phyloP scores from a whole-genome alignment of 2,113 vertebrate species.

The Psittacula cyanocephala region DNA sequence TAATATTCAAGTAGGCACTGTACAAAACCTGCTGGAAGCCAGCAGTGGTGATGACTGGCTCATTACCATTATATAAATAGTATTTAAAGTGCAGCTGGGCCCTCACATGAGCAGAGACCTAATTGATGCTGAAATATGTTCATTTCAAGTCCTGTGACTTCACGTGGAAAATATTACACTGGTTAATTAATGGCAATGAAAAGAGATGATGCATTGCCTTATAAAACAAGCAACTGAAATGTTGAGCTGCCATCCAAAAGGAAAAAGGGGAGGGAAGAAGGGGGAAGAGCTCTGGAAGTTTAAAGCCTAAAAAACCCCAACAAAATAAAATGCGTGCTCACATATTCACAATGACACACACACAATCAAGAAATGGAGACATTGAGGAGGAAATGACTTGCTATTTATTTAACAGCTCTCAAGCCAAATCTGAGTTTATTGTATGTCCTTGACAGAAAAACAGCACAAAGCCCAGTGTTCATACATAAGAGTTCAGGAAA shows the following conservation, averaged over 20 bases:
- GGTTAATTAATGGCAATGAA: slow-evolving; percentile 65
- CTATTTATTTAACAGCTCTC: neutral
- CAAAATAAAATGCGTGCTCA: slow-evolving; percentile 25
- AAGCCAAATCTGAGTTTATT: slow-evolving; percentile 3
- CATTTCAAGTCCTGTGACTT: slow-evolving; percentile 70
- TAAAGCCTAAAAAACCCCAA: neutral
- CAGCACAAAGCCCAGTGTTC: neutral
- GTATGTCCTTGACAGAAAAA: slow-evolving; percentile 19
- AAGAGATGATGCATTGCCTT: slow-evolving; percentile 65
- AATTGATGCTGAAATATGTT: slow-evolving; percentile 70
- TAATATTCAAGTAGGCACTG: slow-evolving; percentile 64
- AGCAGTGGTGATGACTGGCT: slow-evolving; percentile 52
- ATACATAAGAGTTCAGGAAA: neutral
- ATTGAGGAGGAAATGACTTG: slow-evolving; percentile 41
- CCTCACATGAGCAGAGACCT: slow-evolving; percentile 60
- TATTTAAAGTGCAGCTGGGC: slow-evolving; percentile 69
- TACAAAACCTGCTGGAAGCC: slow-evolving; percentile 48
- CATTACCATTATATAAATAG: slow-evolving; percentile 59
- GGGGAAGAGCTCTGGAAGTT: slow-evolving; percentile 8
- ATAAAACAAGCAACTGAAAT: slow-evolving; percentile 63
- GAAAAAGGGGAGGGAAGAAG: neutral
- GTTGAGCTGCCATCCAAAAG: slow-evolving; percentile 26
- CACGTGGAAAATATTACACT: slow-evolving; percentile 71
- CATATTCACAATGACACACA: neutral
- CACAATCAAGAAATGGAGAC: slow-evolving; percentile 18